Evolutionary conservation across 2,113 vertebrate species (phyloP).

Genomic region (Amia ocellicauda): DNA sequence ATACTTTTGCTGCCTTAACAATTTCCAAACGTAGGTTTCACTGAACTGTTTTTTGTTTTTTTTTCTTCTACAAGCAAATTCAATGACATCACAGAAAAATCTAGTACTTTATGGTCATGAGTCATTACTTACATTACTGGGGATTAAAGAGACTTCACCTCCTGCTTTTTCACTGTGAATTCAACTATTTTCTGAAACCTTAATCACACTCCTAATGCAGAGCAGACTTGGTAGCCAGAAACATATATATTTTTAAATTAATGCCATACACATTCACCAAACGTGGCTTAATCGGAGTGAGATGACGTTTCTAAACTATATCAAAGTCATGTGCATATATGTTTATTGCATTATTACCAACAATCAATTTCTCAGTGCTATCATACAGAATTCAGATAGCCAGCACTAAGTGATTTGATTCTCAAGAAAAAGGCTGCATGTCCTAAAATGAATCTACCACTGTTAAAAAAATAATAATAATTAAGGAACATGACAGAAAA

Average conservation of each 20-base stretch:
- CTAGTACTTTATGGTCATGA: conserved; percentile 4
- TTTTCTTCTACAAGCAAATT: not conserved
- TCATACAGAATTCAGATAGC: no score
- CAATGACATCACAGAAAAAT: conserved; percentile 13
- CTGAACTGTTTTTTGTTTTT: conserved; percentile 4
- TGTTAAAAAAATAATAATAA: no score
- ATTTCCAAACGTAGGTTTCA: not conserved
- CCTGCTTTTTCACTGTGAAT: conserved; percentile 11
- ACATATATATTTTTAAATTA: conserved; percentile 10
- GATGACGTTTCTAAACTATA: not conserved
- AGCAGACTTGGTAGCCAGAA: conserved; percentile 1
- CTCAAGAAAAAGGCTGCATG: no score
- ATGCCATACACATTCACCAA: not conserved
- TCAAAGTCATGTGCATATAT: not conserved
- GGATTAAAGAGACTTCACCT: not conserved
- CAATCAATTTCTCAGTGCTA: no score
- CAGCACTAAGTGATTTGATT: no score
- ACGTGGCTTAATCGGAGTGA: not conserved
- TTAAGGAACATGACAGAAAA: no score
- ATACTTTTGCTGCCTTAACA: not conserved
- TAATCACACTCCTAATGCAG: conserved; percentile 5
- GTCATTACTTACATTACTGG: not conserved
- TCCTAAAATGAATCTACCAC: no score
- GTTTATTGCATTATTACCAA: not conserved
- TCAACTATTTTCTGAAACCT: conserved; percentile 5